These are phyloP conservation scores for Sesia bembeciformis DNA, from an alignment of 2,888 invertebrate species.

Conservation along the genomic window DNA sequence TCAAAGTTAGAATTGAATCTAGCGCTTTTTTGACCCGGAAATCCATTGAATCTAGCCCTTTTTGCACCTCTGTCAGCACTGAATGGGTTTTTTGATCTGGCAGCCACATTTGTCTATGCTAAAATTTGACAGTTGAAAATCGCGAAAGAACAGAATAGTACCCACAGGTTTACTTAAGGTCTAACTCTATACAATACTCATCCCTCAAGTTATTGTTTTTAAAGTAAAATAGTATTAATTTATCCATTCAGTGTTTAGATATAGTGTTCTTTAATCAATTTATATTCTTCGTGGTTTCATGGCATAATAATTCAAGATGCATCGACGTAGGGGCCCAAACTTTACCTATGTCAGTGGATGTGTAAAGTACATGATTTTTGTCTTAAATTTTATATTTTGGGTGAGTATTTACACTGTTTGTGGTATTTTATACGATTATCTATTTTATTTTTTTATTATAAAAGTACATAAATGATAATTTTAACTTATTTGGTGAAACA, in stretches of 20 bases:
- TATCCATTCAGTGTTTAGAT: not conserved
- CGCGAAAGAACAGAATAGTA: too few relatives aligned
- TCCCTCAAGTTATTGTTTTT: not conserved
- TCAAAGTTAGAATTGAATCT: too few relatives aligned
- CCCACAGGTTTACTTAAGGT: too few relatives aligned
- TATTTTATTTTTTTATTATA: not conserved
- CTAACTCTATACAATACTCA: not conserved
- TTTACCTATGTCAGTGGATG: constrained; percentile 89
- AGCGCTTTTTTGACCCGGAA: too few relatives aligned
- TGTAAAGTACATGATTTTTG: constrained; percentile 92
- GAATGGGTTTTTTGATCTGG: too few relatives aligned
- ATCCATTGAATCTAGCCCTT: too few relatives aligned
- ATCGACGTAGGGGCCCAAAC: constrained; percentile 79
- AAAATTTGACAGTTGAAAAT: too few relatives aligned
- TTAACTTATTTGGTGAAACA: not conserved
- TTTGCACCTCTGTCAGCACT: too few relatives aligned
- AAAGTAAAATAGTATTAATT: not conserved
- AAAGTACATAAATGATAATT: not conserved
- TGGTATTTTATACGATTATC: not conserved
- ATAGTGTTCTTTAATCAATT: too few relatives aligned
- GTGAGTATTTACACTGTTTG: constrained; percentile 70
- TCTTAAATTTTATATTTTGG: constrained; percentile 93
- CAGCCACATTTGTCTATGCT: too few relatives aligned
- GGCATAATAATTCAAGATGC: constrained; percentile 48
- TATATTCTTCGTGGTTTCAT: not conserved